Conservation (phyloP, 2,113 vertebrate genomes). For the Calidris pugnax region DNA sequence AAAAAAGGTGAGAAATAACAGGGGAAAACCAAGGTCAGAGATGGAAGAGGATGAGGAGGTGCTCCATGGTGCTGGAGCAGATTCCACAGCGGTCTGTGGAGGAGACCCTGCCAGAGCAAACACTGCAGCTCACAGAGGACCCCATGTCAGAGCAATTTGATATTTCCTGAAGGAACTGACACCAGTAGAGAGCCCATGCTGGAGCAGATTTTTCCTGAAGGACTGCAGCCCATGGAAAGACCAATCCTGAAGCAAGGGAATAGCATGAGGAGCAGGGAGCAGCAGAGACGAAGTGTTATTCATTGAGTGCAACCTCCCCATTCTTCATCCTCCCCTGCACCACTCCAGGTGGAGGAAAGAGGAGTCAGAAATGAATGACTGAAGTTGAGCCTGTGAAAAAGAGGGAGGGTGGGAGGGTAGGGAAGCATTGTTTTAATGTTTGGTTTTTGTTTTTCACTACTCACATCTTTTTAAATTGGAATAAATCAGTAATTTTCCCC, state of each 20-base stretch:
- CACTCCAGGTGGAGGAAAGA: not conserved
- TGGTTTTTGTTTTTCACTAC: not conserved
- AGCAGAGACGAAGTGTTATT: not conserved
- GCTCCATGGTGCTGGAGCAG: not conserved
- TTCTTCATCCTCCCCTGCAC: accelerated
- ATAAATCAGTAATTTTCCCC: not conserved
- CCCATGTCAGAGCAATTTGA: accelerated
- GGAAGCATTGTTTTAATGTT: not conserved
- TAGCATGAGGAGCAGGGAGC: not conserved
- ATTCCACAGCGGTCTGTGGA: accelerated
- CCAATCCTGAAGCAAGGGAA: not conserved
- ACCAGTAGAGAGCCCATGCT: accelerated
- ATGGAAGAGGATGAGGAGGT: not conserved
- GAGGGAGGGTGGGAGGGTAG: accelerated
- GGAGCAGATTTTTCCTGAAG: not conserved
- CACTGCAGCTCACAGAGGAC: not conserved
- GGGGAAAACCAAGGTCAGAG: not conserved
- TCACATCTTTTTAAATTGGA: not conserved
- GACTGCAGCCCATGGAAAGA: not conserved
- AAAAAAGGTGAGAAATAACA: not conserved
- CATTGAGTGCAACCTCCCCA: accelerated
- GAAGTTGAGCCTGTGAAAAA: not conserved
- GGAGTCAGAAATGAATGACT: accelerated
- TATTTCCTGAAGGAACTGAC: not conserved
- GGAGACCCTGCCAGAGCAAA: not conserved